phyloP scores from a whole-genome alignment of 2,797 vertebrate species.

The Leptodactylus fallax region DNA sequence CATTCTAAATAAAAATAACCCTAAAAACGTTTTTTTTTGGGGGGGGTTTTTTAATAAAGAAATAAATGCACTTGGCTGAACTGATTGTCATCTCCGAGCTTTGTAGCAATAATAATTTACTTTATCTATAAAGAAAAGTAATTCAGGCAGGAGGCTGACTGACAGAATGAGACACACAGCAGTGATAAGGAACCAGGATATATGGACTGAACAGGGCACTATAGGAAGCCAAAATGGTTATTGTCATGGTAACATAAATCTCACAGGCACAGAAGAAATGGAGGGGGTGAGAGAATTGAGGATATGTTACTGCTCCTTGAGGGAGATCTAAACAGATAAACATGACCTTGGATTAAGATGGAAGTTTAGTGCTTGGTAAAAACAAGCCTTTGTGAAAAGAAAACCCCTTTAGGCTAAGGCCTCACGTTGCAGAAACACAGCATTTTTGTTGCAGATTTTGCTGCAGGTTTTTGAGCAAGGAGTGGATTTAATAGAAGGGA shows the following conservation, averaged over 20 bases:
- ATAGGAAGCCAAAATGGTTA: slow-evolving; percentile 6
- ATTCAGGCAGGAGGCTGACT: not conserved
- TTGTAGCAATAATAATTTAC: slow-evolving; percentile 11
- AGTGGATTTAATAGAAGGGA: too few relatives aligned
- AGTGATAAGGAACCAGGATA: slow-evolving; percentile 1
- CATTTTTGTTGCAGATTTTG: too few relatives aligned
- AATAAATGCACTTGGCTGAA: not conserved
- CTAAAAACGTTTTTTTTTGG: not conserved
- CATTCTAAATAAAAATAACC: not conserved
- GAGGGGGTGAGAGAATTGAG: not conserved
- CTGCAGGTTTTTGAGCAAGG: too few relatives aligned
- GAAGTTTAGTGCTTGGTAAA: not conserved
- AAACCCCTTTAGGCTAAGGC: too few relatives aligned
- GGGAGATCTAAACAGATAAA: not conserved
- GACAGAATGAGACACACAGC: not conserved
- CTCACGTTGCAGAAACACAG: too few relatives aligned
- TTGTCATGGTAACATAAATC: slow-evolving; percentile 40
- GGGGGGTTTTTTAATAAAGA: not conserved
- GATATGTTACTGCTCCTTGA: not conserved
- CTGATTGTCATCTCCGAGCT: slow-evolving; percentile 18
- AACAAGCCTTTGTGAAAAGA: not conserved
- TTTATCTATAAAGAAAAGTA: slow-evolving; percentile 25
- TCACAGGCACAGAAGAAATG: not conserved
- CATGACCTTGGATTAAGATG: not conserved
- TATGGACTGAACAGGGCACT: not conserved